These are phyloP conservation scores for Drosophila anceps DNA, from an alignment of 2,888 invertebrate species.

Conservation along the genomic window DNA sequence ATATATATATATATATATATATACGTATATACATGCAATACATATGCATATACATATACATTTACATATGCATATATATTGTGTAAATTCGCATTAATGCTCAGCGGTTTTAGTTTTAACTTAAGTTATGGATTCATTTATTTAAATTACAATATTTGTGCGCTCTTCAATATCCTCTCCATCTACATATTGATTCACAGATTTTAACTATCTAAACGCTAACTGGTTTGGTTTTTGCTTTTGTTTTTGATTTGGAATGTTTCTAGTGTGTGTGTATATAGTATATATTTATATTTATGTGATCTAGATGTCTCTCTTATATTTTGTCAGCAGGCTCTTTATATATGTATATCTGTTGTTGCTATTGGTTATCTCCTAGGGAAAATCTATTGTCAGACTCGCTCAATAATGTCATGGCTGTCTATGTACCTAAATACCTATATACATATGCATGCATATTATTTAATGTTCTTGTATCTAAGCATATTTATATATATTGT, in stretches of 20 bases:
- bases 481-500: not conserved
- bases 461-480: not conserved
- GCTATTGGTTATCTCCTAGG: slow-evolving; percentile 15
- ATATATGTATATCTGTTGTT: slow-evolving; percentile 8
- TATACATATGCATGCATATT: slow-evolving; percentile 20
- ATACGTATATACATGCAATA: no score
- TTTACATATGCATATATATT: slow-evolving; percentile 23
- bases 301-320: slow-evolving; percentile 13
- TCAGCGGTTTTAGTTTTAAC: slow-evolving; percentile 48
- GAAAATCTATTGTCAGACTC: slow-evolving; percentile 29
- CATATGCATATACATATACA: slow-evolving; percentile 18
- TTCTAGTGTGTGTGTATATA: slow-evolving; percentile 1
- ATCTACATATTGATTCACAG: slow-evolving; percentile 43
- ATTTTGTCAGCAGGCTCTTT: slow-evolving; percentile 18
- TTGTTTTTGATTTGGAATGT: slow-evolving; percentile 23
- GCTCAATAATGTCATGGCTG: slow-evolving; percentile 23
- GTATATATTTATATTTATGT: slow-evolving; percentile 5
- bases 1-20: slow-evolving; percentile 13
- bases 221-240: slow-evolving; percentile 36
- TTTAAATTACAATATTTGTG: slow-evolving; percentile 68
- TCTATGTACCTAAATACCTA: slow-evolving; percentile 21
- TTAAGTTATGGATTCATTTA: slow-evolving; percentile 65
- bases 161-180: slow-evolving; percentile 61
- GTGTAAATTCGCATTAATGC: slow-evolving; percentile 59
- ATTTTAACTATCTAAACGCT: slow-evolving; percentile 60